Evolutionary conservation across 2,113 vertebrate genomes (phyloP).

Genomic region (Arizona elegans): DNA sequence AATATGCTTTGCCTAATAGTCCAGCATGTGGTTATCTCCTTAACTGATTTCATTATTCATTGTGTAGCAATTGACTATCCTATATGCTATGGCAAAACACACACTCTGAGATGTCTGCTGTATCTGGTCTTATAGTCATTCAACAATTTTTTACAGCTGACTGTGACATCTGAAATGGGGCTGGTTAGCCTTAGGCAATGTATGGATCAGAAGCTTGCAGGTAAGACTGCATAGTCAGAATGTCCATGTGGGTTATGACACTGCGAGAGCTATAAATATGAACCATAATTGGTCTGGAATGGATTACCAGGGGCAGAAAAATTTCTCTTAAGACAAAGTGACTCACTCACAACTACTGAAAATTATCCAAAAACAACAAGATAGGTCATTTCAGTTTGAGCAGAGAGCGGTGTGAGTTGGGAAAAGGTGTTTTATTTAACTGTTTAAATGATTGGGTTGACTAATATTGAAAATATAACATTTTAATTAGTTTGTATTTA

Average conservation of each 20-base stretch:
- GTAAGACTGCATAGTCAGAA: background rate
- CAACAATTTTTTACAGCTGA: background rate
- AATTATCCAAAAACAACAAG: background rate
- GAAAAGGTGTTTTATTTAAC: background rate
- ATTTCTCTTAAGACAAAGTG: background rate
- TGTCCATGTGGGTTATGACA: background rate
- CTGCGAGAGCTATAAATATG: background rate
- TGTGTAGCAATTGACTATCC: background rate
- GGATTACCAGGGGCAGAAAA: background rate
- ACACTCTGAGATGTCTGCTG: background rate
- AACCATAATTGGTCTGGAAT: no score
- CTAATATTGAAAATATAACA: background rate
- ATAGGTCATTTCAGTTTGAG: background rate
- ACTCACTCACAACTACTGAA: background rate
- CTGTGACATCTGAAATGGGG: background rate
- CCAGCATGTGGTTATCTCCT: background rate
- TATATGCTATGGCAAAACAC: background rate
- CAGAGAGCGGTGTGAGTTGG: background rate
- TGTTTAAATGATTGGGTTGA: background rate
- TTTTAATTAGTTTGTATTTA: background rate
- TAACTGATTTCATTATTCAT: background rate
- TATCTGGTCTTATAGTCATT: background rate
- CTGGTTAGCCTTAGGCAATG: background rate
- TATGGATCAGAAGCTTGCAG: background rate
- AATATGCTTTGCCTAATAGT: background rate